Conservation (phyloP, 1,140 invertebrate genomes). For the Lepidostoma basale region DNA sequence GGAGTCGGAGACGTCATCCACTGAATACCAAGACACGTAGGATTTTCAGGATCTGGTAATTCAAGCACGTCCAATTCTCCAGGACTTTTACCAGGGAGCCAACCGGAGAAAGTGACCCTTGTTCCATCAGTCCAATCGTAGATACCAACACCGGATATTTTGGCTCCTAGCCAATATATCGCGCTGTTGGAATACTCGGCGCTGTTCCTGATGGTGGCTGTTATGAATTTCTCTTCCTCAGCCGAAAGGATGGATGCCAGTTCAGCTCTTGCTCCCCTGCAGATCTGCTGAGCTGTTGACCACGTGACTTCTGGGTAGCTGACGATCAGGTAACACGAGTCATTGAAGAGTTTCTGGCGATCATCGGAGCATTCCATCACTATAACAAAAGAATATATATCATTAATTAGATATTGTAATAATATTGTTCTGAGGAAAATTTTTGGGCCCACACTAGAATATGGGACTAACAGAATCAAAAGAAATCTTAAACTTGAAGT, state of each 20-base stretch:
- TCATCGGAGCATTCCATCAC: slow-evolving; percentile 68
- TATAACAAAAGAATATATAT: slow-evolving; percentile 50
- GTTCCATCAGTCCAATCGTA: slow-evolving; percentile 68
- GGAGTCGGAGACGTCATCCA: slow-evolving; percentile 66
- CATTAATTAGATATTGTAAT: no score
- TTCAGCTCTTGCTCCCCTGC: slow-evolving; percentile 67
- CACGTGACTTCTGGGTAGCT: slow-evolving; percentile 76
- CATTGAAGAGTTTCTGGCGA: slow-evolving; percentile 67
- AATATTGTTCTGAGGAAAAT: no score
- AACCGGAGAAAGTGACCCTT: slow-evolving; percentile 63
- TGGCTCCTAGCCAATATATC: slow-evolving; percentile 71
- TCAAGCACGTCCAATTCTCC: slow-evolving; percentile 52
- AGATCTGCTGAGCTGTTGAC: slow-evolving; percentile 73
- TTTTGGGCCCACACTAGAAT: no score
- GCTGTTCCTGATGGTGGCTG: slow-evolving; percentile 66
- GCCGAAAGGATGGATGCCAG: slow-evolving; percentile 65
- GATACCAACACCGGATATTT: slow-evolving; percentile 51
- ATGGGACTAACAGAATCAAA: no score
- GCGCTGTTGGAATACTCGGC: slow-evolving; percentile 71
- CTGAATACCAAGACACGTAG: slow-evolving; percentile 63
- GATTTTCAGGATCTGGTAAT: slow-evolving; percentile 49
- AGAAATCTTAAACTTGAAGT: no score
- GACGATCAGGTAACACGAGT: slow-evolving; percentile 73
- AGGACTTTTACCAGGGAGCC: slow-evolving; percentile 60
- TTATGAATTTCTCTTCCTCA: slow-evolving; percentile 70